Percentiles rank a stretch among this genome's conserved stretches.
Evolutionary conservation across 1,140 invertebrate genomes (phyloP).

Genomic region (Notospermus geniculatus): DNA sequence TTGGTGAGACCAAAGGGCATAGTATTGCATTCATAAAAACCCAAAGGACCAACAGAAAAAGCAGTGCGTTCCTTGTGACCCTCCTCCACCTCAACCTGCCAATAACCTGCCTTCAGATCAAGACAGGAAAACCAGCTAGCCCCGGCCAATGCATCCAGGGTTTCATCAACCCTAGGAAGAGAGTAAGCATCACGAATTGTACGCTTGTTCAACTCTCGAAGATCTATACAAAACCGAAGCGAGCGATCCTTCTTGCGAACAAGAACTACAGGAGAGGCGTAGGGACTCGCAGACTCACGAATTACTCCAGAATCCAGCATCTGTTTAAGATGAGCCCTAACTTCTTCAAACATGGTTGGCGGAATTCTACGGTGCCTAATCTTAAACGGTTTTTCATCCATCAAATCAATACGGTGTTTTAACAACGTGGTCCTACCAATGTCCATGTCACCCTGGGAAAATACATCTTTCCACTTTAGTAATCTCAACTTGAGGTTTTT

Average conservation of each 20-base stretch:
- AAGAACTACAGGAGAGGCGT: constrained; percentile 13
- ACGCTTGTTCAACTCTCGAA: constrained; percentile 50
- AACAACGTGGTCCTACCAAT: too few relatives aligned
- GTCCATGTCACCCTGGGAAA: too few relatives aligned
- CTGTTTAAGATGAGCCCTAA: too few relatives aligned
- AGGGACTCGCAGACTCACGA: constrained; percentile 15
- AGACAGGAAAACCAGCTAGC: constrained; percentile 50
- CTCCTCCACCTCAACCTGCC: constrained; percentile 48
- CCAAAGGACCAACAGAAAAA: constrained; percentile 21
- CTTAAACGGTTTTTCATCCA: background rate
- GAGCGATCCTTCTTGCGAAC: constrained; percentile 60
- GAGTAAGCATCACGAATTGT: constrained; percentile 58
- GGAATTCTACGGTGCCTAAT: too few relatives aligned
- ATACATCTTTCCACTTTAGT: too few relatives aligned
- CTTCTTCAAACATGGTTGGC: too few relatives aligned
- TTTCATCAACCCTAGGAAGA: constrained; percentile 57
- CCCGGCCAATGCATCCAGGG: constrained; percentile 44
- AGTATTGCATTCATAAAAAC: constrained; percentile 19
- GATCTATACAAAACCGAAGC: constrained; percentile 56
- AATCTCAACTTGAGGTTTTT: too few relatives aligned
- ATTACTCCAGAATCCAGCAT: too few relatives aligned
- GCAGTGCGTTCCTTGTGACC: constrained; percentile 19
- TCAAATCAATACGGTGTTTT: too few relatives aligned
- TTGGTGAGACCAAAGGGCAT: too few relatives aligned
- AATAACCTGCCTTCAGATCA: constrained; percentile 57